phyloP scores from a whole-genome alignment of 2,888 invertebrate species.

The Encarsia formosa region DNA sequence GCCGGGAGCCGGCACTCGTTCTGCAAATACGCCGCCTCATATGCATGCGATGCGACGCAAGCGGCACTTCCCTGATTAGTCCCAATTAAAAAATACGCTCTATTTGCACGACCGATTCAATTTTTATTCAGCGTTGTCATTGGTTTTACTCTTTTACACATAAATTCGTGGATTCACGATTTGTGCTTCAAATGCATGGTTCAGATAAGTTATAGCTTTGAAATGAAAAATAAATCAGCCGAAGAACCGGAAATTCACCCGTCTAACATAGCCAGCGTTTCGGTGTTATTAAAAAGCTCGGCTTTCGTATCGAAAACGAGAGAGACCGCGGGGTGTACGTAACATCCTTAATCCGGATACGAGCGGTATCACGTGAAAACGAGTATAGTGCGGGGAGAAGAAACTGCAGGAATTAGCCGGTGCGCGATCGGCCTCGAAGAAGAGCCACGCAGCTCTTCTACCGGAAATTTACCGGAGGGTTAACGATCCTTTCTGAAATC shows the following conservation, averaged over 20 bases:
- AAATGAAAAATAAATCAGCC: neutral
- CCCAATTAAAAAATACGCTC: conserved; percentile 10
- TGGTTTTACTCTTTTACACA: too few species aligned
- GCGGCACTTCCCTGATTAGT: conserved; percentile 3
- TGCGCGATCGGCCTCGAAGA: conserved; percentile 8
- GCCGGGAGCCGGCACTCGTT: conserved; percentile 19
- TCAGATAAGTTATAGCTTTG: too few species aligned
- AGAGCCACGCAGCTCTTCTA: conserved; percentile 12
- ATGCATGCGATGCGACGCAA: conserved; percentile 5
- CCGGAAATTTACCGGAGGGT: conserved; percentile 21
- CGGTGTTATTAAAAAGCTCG: conserved; percentile 24
- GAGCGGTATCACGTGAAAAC: conserved; percentile 2
- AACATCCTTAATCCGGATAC: conserved; percentile 24
- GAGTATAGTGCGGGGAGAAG: neutral
- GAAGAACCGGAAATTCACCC: conserved; percentile 25
- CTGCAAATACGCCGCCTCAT: conserved; percentile 17
- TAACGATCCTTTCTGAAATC: conserved; percentile 17
- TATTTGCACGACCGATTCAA: too few species aligned
- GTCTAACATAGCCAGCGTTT: conserved; percentile 27
- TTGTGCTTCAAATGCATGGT: too few species aligned
- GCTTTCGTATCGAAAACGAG: conserved; percentile 13
- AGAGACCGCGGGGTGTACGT: neutral
- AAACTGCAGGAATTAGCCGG: neutral
- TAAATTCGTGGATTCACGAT: too few species aligned
- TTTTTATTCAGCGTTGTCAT: too few species aligned